Conservation (phyloP, 2,113 vertebrate species). For the Sisor rabdophorus region DNA sequence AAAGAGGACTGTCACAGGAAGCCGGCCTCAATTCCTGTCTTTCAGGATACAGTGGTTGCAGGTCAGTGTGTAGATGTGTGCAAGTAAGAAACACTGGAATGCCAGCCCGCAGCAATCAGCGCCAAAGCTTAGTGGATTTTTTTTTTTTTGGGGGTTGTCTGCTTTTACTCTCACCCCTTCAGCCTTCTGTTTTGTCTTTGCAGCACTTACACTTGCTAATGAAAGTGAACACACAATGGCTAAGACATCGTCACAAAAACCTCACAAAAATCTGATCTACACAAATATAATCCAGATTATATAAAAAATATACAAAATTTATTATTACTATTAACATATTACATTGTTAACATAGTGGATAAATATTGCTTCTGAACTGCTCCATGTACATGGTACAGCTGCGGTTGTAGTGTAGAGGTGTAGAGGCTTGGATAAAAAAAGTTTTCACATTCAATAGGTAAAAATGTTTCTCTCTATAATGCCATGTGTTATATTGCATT, state of each 20-base stretch:
- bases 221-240: slow-evolving; percentile 38
- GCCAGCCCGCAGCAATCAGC: slow-evolving; percentile 38
- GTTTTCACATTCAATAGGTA: too few relatives aligned
- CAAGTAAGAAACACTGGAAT: slow-evolving; percentile 45
- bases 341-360: too few relatives aligned
- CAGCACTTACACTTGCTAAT: slow-evolving; percentile 27
- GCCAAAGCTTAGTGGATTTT: slow-evolving; percentile 18
- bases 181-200: slow-evolving; percentile 47
- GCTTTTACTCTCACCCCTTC: slow-evolving; percentile 20
- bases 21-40: slow-evolving; percentile 69
- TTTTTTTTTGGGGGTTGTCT: background rate
- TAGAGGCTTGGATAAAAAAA: too few relatives aligned
- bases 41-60: slow-evolving; percentile 66
- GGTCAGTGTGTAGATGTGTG: slow-evolving; percentile 38
- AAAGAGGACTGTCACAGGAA: slow-evolving; percentile 73
- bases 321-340: too few relatives aligned
- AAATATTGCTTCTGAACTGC: too few relatives aligned
- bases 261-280: slow-evolving; percentile 25
- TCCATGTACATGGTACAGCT: too few relatives aligned
- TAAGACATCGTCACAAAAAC: slow-evolving; percentile 31
- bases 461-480: too few relatives aligned
- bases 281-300: slow-evolving; percentile 10
- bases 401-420: too few relatives aligned
- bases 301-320: too few relatives aligned
- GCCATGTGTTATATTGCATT: too few relatives aligned